These are phyloP conservation scores for Wasmannia auropunctata DNA, from an alignment of 1,140 invertebrate species.

Conservation along the genomic window DNA sequence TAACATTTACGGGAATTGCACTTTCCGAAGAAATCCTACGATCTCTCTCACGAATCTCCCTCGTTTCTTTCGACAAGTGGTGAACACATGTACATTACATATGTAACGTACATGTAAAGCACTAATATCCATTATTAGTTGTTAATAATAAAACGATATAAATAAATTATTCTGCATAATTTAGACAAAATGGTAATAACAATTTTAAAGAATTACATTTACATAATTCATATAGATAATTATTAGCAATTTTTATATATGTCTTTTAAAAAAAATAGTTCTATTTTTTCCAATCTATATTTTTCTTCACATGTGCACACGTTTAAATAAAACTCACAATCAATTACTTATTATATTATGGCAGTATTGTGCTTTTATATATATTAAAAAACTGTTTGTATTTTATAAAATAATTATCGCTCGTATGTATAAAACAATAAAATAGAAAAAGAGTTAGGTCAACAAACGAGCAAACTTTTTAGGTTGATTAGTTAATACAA, in stretches of 20 bases:
- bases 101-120: neutral
- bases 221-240: neutral
- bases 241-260: neutral
- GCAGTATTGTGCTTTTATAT: neutral
- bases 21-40: constrained; percentile 73
- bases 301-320: neutral
- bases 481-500: too few species aligned
- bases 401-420: too few species aligned
- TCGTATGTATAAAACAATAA: too few species aligned
- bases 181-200: neutral
- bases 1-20: constrained; percentile 79
- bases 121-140: neutral
- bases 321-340: neutral
- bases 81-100: constrained; percentile 20
- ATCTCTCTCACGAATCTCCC: neutral
- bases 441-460: too few species aligned
- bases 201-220: neutral
- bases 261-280: neutral
- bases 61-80: constrained; percentile 6
- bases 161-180: neutral
- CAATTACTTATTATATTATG: neutral
- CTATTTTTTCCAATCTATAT: neutral
- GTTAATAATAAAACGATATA: constrained; percentile 5
- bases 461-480: too few species aligned
- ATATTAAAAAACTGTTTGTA: too few species aligned